Evolutionary conservation across 64 coral and sea anemone genomes (phyloP).

Genomic region (Montipora cactus): DNA sequence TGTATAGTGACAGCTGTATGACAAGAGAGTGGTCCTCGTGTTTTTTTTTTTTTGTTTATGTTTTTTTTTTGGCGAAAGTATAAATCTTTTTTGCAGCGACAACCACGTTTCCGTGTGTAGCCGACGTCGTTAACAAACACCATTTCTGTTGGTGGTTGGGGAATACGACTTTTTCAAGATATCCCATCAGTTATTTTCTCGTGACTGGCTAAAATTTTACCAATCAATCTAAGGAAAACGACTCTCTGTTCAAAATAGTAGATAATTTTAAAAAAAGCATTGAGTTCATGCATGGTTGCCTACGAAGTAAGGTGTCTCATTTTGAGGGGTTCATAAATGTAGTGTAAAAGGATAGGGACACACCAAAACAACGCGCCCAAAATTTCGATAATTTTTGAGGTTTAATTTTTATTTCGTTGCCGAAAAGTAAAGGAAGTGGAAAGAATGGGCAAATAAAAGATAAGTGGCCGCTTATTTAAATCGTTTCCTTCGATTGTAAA

Average conservation of each 20-base stretch:
- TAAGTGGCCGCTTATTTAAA: background rate
- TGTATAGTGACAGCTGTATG: background rate
- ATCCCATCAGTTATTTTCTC: background rate
- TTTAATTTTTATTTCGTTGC: background rate
- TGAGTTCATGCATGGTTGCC: background rate
- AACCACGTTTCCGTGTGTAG: background rate
- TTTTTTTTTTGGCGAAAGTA: background rate
- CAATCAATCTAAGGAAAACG: no score
- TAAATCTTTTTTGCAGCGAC: background rate
- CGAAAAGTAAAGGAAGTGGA: background rate
- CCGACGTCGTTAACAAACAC: no score
- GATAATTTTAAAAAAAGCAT: constrained; percentile 2
- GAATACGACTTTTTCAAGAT: background rate
- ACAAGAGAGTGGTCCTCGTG: background rate
- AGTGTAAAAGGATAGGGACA: background rate
- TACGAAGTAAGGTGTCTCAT: background rate
- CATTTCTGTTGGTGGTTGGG: no score
- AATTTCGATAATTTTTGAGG: background rate
- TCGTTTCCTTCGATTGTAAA: background rate
- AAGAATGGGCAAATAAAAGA: background rate
- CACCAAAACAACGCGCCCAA: background rate
- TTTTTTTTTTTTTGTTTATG: background rate
- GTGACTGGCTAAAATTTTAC: background rate
- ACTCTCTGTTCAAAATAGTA: no score
- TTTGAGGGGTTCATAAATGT: no score